Evolutionary conservation across 92 coral and sea anemone genomes (phyloP), one percentile per base, ranked within the genome.

Genomic region (Galaxea fascicularis): DNA sequence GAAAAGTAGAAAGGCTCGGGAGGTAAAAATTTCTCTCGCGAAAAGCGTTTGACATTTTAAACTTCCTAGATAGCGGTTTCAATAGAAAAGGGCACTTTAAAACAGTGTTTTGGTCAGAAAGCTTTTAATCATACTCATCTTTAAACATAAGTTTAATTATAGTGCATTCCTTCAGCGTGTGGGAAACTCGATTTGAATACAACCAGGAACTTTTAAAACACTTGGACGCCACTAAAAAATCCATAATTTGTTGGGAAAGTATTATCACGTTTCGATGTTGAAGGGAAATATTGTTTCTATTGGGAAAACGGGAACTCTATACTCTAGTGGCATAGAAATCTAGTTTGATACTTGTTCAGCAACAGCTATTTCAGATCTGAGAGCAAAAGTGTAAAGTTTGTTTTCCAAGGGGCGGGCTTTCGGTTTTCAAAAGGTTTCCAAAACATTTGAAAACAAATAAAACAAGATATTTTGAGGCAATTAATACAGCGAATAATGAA

Each of bases 71-170:
- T 13, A 54, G 18, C 11, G 14, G 22, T 26, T 1, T 22, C 27
- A 26, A 11, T 51, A 4, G 26, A 0, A 24, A 4, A 6, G 35
- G 10, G 83, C 54, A 45, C 16, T 78, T 64, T 64, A 79, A 65
- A 17, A 9, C 20, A 45, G 26, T 13, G 60, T 51, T 67, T 27
- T 51, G 35, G 46, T 35, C 41, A 35, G 47, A 78, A 78, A 70
- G 60, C 76, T 71, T 44, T 82, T 41, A 28, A 53, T 35, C 56
- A 17, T 27, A 53, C 79, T 90, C 87, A 90, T 75, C 89, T 88
- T 88, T 88, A 83, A 76, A 83, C 91, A 88, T 88, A 65, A 83
- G 89, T 80, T 90, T 90, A 90, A 79, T 78, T 74, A 78, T 90
- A 90, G 93, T 31, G 57, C 85, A 74, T 86, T 22, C 71, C 79